Evolutionary conservation across 1,140 invertebrate genomes (phyloP), one percentile per base, ranked within the genome.

Genomic region (Drosophila takahashii): DNA sequence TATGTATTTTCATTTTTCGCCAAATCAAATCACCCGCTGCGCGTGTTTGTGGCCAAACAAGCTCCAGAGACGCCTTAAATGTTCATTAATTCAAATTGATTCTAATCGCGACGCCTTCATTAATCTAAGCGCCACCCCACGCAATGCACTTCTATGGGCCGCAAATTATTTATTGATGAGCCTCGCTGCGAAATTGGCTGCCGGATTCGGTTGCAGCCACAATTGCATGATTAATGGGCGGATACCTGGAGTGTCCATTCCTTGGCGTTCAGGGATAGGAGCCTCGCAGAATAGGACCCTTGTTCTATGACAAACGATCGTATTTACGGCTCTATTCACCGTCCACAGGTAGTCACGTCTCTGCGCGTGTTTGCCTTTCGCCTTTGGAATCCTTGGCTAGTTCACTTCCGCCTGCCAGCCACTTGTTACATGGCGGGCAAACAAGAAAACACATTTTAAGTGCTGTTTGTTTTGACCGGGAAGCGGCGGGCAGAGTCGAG

Each of bases 1-100:
- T 53, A 16, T 9, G 18, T 27, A 9, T 9, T 41, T 71, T 34
- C 26, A 22, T 6, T 48, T 72, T 29, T 36, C 45, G 16, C n/a
- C 41, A 9, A 11, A 15, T 32, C 44, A 44, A 36, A 13, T 52
- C 57, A 57, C 61, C 76, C 48, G 84, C 84, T 89, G 84, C 34
- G 75, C 59, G 58, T 86, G 70, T 83, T 87, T 86, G 81, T 83
- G 72, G 84, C 10, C 52, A 77, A 87, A 87, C 75, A 79, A 76
- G 76, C 75, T 34, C 74, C 66, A 79, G 58, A 89, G 70, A 47
- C 76, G 54, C 62, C 51, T 83, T 69, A 69, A 79, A 79, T 89
- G 83, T 79, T 89, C 83, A 87, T 86, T 86, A 86, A 86, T 89
- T 86, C 83, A 79, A 86, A 87, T 89, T 69, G 83, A 83, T 86